Conservation (phyloP, 2,797 vertebrate genomes). For the Chrysocyon brachyurus region DNA sequence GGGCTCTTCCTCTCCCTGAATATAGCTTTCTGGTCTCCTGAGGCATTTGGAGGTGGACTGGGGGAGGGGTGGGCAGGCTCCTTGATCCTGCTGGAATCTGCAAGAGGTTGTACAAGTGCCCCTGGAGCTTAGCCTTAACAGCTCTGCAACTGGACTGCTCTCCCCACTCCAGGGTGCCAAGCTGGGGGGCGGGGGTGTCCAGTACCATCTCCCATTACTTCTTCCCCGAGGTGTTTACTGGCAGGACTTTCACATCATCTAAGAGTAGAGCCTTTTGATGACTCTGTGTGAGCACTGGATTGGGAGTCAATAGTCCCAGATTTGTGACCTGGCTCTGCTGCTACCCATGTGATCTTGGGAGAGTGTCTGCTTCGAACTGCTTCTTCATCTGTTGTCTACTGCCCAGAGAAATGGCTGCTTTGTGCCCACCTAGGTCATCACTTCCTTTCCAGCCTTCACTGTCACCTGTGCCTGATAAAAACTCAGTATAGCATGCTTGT, state of each 20-base stretch:
- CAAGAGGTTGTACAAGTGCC: neutral
- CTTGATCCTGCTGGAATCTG: neutral
- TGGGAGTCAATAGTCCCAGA: neutral
- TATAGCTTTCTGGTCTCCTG: conserved; percentile 16
- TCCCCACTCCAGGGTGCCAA: neutral
- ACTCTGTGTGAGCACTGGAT: neutral
- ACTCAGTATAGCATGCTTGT: fast-evolving
- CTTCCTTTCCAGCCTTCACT: neutral
- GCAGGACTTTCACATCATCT: neutral
- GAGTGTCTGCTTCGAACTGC: neutral
- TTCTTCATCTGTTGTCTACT: neutral
- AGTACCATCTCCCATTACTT: neutral
- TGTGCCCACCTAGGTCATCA: neutral
- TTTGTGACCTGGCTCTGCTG: neutral
- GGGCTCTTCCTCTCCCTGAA: neutral
- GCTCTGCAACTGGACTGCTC: neutral
- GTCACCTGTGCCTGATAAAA: neutral
- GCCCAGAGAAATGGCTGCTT: neutral
- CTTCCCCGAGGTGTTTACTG: neutral
- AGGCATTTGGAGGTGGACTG: neutral
- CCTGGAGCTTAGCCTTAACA: neutral
- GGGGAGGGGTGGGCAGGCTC: neutral
- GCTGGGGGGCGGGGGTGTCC: neutral
- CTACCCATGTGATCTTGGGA: neutral
- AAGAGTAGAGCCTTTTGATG: neutral